phyloP scores from a whole-genome alignment of 2,797 vertebrate genomes.

The Darevskia nairensis region DNA sequence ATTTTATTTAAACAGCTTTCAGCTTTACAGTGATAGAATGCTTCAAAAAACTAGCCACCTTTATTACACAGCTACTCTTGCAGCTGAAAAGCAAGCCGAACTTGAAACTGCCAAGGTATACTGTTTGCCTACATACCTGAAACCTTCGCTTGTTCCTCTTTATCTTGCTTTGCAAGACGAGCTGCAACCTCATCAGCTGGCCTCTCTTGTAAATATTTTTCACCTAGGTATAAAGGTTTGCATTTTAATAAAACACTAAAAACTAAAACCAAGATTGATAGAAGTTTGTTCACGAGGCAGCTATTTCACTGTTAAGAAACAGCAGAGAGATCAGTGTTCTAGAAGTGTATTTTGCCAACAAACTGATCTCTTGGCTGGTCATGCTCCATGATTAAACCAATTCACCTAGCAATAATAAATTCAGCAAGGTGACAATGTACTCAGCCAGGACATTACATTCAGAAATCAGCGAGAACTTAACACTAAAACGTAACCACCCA shows the following conservation, averaged over 20 bases:
- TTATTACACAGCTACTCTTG: background rate
- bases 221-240: slow-evolving; percentile 68
- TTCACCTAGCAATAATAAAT: background rate
- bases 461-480: background rate
- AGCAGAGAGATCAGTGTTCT: background rate
- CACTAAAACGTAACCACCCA: background rate
- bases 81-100: background rate
- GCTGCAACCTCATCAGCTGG: slow-evolving; percentile 90
- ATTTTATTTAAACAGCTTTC: background rate
- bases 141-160: slow-evolving; percentile 83
- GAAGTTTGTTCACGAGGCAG: background rate
- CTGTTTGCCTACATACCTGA: slow-evolving; percentile 76
- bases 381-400: background rate
- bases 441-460: background rate
- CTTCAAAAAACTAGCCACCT: background rate
- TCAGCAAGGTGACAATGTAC: background rate
- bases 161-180: slow-evolving; percentile 88
- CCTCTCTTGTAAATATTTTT: slow-evolving; percentile 83
- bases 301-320: background rate
- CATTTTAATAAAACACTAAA: slow-evolving; percentile 20
- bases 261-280: slow-evolving; percentile 18
- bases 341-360: background rate
- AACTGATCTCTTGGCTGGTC: background rate
- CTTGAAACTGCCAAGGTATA: background rate
- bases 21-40: background rate